phyloP scores from a whole-genome alignment of 2,797 vertebrate species.

The Falco novaeseelandiae region DNA sequence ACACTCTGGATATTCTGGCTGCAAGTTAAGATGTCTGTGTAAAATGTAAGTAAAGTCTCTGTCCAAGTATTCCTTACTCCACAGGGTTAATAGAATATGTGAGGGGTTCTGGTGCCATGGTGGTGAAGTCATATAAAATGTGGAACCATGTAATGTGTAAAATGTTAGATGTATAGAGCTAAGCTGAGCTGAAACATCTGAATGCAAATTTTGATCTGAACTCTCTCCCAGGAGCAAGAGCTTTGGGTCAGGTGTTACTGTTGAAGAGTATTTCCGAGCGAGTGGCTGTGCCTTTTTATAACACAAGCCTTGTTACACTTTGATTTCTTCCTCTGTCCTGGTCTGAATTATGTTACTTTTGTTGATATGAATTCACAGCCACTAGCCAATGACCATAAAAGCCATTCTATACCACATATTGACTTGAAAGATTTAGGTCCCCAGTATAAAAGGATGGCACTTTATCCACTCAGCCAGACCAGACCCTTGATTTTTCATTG shows the following conservation, averaged over 20 bases:
- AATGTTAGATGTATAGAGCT: neutral
- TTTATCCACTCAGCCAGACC: constrained; percentile 67
- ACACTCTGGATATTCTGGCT: neutral
- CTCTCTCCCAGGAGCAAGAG: neutral
- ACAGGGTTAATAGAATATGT: neutral
- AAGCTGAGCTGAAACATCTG: neutral
- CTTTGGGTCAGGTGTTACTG: constrained; percentile 38
- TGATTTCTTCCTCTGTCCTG: constrained; percentile 55
- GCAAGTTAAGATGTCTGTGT: neutral
- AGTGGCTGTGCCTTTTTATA: constrained; percentile 34
- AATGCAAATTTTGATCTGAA: constrained; percentile 46
- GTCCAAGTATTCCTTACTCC: neutral
- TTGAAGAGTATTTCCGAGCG: constrained; percentile 2
- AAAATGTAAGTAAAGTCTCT: neutral
- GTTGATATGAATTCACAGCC: constrained; percentile 54
- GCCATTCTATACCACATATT: constrained; percentile 38
- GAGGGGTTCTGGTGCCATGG: neutral
- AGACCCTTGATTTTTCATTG: constrained; percentile 65
- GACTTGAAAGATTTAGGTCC: constrained; percentile 64
- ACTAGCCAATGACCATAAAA: constrained; percentile 62
- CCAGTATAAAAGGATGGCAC: constrained; percentile 51
- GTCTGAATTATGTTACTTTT: constrained; percentile 60
- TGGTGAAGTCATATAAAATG: neutral
- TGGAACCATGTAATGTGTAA: neutral
- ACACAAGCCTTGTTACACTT: constrained; percentile 32